phyloP scores from a whole-genome alignment of 2,797 vertebrate genomes.

The Crypturellus tataupa region DNA sequence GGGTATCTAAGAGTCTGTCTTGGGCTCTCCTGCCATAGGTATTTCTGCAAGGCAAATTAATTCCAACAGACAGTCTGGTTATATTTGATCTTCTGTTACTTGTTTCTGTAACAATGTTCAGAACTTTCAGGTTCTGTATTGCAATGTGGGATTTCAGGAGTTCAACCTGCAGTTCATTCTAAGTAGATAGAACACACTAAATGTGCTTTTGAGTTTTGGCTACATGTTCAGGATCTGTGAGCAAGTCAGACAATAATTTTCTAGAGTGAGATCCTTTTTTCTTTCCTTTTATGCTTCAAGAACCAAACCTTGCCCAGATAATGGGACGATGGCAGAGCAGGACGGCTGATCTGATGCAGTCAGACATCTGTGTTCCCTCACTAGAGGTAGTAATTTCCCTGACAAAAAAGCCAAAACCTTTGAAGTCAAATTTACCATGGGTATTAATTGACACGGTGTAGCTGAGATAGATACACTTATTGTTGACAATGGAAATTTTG shows the following conservation, averaged over 20 bases:
- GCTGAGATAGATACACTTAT: neutral
- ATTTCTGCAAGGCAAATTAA: neutral
- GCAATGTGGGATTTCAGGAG: neutral
- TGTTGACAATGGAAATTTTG: neutral
- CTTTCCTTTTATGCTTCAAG: neutral
- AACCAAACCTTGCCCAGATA: neutral
- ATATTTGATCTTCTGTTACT: neutral
- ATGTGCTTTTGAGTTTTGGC: neutral
- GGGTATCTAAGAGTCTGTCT: neutral
- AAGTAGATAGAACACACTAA: neutral
- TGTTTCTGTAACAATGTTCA: neutral
- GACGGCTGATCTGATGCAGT: neutral
- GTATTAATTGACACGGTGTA: slow-evolving; percentile 8
- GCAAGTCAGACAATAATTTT: neutral
- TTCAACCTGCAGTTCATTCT: neutral
- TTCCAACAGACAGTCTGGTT: neutral
- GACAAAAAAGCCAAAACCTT: neutral
- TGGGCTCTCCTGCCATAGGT: neutral
- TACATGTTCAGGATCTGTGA: neutral
- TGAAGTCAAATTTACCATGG: slow-evolving; percentile 4
- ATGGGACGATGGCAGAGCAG: neutral
- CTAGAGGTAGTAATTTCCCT: neutral
- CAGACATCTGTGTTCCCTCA: neutral
- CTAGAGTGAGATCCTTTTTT: neutral
- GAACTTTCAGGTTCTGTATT: neutral